These are phyloP conservation scores for Copidosoma aretas DNA, from an alignment of 2,888 invertebrate species.

Conservation along the genomic window DNA sequence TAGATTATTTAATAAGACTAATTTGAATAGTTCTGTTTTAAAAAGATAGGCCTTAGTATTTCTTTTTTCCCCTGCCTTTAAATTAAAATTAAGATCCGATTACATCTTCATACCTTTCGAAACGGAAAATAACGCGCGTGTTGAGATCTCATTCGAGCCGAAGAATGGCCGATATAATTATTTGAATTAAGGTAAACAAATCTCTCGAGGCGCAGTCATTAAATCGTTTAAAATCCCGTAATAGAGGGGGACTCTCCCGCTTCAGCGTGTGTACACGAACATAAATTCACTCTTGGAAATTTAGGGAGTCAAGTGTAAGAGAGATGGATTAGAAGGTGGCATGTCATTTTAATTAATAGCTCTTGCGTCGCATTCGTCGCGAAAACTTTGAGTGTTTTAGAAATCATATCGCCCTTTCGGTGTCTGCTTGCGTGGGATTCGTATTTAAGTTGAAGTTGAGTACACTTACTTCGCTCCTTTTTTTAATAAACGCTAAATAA, in stretches of 20 bases:
- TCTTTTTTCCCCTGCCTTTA: no score
- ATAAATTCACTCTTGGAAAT: constrained; percentile 18
- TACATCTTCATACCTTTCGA: background rate
- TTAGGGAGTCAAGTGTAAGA: background rate
- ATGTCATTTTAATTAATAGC: constrained; percentile 34
- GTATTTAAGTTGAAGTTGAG: no score
- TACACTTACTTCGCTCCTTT: no score
- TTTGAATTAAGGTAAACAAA: background rate
- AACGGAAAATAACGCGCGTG: background rate
- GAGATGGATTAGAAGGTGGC: constrained; percentile 12
- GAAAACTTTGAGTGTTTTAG: constrained; percentile 18
- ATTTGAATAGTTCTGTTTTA: no score
- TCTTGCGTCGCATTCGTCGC: constrained; percentile 16
- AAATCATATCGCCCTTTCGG: constrained; percentile 9
- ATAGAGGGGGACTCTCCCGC: background rate
- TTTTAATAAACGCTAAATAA: no score
- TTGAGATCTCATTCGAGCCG: background rate
- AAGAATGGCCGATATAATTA: background rate
- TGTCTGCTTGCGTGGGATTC: background rate
- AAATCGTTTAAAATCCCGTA: background rate
- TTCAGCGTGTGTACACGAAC: background rate
- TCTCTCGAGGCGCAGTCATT: background rate
- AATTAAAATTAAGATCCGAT: no score
- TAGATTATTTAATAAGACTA: no score
- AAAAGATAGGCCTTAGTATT: no score